These are phyloP conservation scores for Sitta europaea DNA, from an alignment of 2,113 vertebrate species.

Conservation along the genomic window DNA sequence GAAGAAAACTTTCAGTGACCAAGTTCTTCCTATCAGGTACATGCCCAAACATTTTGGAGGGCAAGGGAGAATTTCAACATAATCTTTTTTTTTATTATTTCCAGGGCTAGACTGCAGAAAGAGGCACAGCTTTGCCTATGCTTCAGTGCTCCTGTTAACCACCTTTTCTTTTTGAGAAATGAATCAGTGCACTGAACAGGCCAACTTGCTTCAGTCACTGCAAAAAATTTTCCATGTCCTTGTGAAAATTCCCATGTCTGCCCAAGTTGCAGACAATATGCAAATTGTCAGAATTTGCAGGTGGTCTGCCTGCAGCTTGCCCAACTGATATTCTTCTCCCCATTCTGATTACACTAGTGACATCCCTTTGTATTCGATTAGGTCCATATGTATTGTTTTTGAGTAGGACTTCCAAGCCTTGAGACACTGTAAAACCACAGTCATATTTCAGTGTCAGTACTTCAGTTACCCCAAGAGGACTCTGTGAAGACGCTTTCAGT, in stretches of 20 bases:
- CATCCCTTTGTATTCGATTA: neutral
- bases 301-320: neutral
- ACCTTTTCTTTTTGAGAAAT: neutral
- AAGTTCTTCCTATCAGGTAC: neutral
- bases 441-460: fast-evolving
- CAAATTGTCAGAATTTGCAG: neutral
- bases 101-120: neutral
- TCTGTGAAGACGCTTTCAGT: neutral
- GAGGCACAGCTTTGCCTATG: neutral
- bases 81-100: neutral
- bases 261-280: neutral
- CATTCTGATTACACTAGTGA: neutral
- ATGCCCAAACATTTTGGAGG: neutral
- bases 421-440: neutral
- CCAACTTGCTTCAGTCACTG: neutral
- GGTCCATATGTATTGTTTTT: fast-evolving
- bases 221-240: neutral
- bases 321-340: neutral
- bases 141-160: neutral
- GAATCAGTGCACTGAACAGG: neutral
- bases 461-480: neutral
- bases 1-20: neutral
- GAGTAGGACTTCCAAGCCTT: neutral
- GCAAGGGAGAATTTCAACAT: neutral
- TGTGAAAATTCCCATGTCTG: neutral